Percentiles rank a stretch among this genome's conserved stretches.
These are phyloP conservation scores for Drosophila acutilabella DNA, from an alignment of 2,888 invertebrate genomes.

Conservation along the genomic window DNA sequence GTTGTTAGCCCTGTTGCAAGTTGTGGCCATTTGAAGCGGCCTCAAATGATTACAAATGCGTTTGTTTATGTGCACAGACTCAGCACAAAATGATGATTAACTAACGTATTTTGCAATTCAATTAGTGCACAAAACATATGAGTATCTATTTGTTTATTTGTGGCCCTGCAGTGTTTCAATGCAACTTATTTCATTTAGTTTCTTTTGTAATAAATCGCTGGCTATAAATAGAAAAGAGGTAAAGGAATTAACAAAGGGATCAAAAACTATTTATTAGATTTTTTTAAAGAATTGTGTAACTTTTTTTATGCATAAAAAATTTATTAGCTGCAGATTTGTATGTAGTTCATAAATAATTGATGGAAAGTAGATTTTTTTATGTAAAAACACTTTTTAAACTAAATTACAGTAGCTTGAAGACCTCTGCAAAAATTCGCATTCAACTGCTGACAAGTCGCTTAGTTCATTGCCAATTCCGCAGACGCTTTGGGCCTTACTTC, in stretches of 20 bases:
- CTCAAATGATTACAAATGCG: slow-evolving; percentile 59
- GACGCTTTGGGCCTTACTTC: slow-evolving; percentile 4
- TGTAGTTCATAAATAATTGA: too few species aligned
- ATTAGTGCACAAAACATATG: slow-evolving; percentile 11
- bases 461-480: slow-evolving; percentile 6
- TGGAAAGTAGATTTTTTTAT: too few species aligned
- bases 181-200: background rate
- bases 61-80: slow-evolving; percentile 28
- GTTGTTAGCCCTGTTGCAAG: slow-evolving; percentile 24
- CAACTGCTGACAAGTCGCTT: background rate
- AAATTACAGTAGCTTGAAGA: too few species aligned
- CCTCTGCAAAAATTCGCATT: too few species aligned
- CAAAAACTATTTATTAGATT: background rate
- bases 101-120: slow-evolving; percentile 32
- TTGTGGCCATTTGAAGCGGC: slow-evolving; percentile 9
- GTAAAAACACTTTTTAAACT: too few species aligned
- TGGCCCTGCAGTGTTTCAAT: background rate
- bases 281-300: background rate
- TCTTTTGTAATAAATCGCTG: background rate
- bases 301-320: too few species aligned
- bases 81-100: slow-evolving; percentile 35
- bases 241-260: background rate
- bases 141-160: background rate
- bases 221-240: background rate
- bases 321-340: too few species aligned